Conservation (phyloP, 2,113 vertebrate genomes). For the Cryptomyrus ogoouensis region DNA sequence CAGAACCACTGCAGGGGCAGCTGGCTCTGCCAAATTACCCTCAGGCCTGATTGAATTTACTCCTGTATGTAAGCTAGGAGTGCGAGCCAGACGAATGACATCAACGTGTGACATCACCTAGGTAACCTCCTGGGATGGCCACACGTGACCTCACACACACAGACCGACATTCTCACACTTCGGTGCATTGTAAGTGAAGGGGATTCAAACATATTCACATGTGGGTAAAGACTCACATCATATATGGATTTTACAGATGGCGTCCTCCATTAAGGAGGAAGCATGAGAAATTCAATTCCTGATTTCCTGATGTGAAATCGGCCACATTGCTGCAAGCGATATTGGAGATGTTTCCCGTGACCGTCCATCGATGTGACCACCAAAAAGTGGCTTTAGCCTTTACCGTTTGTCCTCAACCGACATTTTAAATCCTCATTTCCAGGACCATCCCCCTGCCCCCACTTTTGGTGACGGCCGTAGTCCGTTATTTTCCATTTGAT, state of each 20-base stretch:
- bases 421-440: not conserved
- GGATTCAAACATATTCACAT: not conserved
- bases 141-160: not conserved
- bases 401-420: not conserved
- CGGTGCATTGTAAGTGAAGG: not conserved
- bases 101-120: not conserved
- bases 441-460: not conserved
- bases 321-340: not conserved
- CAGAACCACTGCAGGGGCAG: not conserved
- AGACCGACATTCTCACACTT: not conserved
- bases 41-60: not conserved
- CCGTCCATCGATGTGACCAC: not conserved
- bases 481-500: not conserved
- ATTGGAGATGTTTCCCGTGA: not conserved
- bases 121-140: not conserved
- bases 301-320: not conserved
- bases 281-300: not conserved
- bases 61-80: not conserved
- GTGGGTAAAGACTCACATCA: not conserved
- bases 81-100: not conserved
- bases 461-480: not conserved
- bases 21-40: not conserved
- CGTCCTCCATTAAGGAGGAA: not conserved
- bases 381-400: not conserved
- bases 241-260: not conserved